Percentiles rank a stretch among this genome's conserved stretches.
phyloP scores from a whole-genome alignment of 1,140 invertebrate genomes.

The Contarinia nasturtii region DNA sequence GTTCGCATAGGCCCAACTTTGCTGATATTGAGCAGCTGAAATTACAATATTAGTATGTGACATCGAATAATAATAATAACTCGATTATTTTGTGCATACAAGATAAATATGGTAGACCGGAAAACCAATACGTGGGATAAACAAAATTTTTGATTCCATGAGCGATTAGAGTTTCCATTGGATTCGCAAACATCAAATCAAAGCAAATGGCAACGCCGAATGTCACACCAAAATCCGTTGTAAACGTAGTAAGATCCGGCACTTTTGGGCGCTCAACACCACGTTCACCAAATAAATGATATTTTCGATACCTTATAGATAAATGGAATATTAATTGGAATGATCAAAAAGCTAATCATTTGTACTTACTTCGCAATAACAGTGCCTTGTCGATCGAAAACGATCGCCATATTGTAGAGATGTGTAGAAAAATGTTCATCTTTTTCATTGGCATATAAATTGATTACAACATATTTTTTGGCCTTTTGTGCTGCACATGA shows the following conservation, averaged over 20 bases:
- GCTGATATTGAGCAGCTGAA: constrained; percentile 25
- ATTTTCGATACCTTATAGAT: constrained; percentile 54
- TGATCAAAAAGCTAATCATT: constrained; percentile 8
- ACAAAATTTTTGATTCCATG: constrained; percentile 39
- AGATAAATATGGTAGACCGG: constrained; percentile 40
- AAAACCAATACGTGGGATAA: constrained; percentile 46
- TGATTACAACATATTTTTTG: too few relatives aligned
- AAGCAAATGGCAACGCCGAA: constrained; percentile 58
- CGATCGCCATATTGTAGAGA: too few relatives aligned
- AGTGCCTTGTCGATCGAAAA: too few relatives aligned
- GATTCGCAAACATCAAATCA: constrained; percentile 46
- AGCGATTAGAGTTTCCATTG: constrained; percentile 29
- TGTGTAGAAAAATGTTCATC: too few relatives aligned
- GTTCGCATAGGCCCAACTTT: constrained; percentile 28
- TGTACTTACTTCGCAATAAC: too few relatives aligned
- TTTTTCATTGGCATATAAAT: too few relatives aligned
- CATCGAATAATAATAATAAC: too few relatives aligned
- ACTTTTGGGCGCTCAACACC: constrained; percentile 27
- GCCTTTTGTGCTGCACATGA: too few relatives aligned
- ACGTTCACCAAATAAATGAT: constrained; percentile 36
- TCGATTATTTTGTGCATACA: constrained; percentile 17
- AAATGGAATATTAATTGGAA: too few relatives aligned
- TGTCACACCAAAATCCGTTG: constrained; percentile 50
- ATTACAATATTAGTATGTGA: constrained; percentile 7
- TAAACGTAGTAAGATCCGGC: constrained; percentile 33